Conservation (phyloP, 2,888 invertebrate genomes). For the Augiades crinisus region DNA sequence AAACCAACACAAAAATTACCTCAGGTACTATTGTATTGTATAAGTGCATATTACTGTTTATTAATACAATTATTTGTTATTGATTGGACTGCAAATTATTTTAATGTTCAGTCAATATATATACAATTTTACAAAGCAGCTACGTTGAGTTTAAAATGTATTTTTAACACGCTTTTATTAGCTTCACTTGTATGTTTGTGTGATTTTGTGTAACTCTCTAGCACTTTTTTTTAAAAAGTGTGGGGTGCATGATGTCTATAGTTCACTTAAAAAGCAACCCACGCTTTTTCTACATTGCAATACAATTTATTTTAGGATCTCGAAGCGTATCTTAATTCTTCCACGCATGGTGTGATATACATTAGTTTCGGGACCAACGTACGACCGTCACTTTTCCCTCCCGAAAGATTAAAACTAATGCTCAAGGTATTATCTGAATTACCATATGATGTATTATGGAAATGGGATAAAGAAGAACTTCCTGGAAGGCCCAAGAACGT, state of each 20-base stretch:
- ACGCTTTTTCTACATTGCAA: too few relatives aligned
- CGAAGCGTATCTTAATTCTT: slow-evolving; percentile 45
- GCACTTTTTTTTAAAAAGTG: too few relatives aligned
- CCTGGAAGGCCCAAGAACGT: slow-evolving; percentile 47
- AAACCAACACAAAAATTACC: slow-evolving; percentile 54
- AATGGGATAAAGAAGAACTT: slow-evolving; percentile 50
- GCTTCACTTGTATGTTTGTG: too few relatives aligned
- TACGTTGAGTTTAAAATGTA: too few relatives aligned
- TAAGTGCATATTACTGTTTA: not conserved
- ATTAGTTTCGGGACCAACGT: slow-evolving; percentile 54
- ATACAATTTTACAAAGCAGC: too few relatives aligned
- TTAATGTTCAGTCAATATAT: too few relatives aligned
- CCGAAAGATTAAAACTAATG: slow-evolving; percentile 38
- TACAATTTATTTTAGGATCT: slow-evolving; percentile 53
- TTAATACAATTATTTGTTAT: not conserved
- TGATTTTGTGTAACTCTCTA: too few relatives aligned
- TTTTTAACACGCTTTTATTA: too few relatives aligned
- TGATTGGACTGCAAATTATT: too few relatives aligned
- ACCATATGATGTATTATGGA: slow-evolving; percentile 54
- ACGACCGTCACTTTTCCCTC: slow-evolving; percentile 32
- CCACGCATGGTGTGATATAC: slow-evolving; percentile 49
- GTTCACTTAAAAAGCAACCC: too few relatives aligned
- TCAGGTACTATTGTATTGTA: slow-evolving; percentile 40
- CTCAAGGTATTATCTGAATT: slow-evolving; percentile 47
- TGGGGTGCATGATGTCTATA: too few relatives aligned